Base-by-base conservation (phyloP, 2,113 vertebrate genomes). In the Tauraco erythrolophus region DNA sequence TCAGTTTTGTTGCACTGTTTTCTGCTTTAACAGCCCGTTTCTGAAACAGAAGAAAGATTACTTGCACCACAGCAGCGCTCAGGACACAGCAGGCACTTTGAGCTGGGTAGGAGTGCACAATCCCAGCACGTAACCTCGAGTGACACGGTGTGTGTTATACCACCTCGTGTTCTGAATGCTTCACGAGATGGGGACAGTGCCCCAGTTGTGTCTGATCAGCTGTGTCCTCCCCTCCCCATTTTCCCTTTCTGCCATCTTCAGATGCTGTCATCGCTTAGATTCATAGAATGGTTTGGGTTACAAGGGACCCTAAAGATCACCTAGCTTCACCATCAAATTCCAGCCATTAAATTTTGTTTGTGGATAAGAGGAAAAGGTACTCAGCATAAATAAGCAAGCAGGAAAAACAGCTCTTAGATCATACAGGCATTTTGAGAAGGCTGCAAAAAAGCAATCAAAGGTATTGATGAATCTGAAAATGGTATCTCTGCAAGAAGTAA, bases 21-120 rank as follows among this genome's bases (percentile, higher is more conserved):
- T 99, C 99, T 30, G 99, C 99, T 86, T 99, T 99, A 12, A 99
- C 76, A 2, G 99, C 99, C 56, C 99, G 98, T 71, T 99, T 99
- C 99, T 99, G 96, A 84, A 97, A 96, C 0, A 43, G 18, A 92
- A 60, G 2, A 19, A n/a, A 64, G 50, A 41, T n/a, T 2, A 30
- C 4, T 80, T 48, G 88, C 23, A 66, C 14, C 61, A 27, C 0
- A 51, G 21, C 31, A 56, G 13, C 7, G 41, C 54, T 80, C 2
- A 54, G n/a, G 69, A 43, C 6, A 9, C 5, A 39, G 28, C 51
- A 74, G 56, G 70, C 71, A 37, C 48, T 25, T 18, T 14, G 56
- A 81, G 48, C 51, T 53, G 5, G 0, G 0, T 0, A 37, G 72
- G 35, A 74, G 58, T 7, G n/a, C 22, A 2, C 0, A 2, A 69